Base-by-base conservation (phyloP, 92 coral and sea anemone species). In the Diadumene lineata region DNA sequence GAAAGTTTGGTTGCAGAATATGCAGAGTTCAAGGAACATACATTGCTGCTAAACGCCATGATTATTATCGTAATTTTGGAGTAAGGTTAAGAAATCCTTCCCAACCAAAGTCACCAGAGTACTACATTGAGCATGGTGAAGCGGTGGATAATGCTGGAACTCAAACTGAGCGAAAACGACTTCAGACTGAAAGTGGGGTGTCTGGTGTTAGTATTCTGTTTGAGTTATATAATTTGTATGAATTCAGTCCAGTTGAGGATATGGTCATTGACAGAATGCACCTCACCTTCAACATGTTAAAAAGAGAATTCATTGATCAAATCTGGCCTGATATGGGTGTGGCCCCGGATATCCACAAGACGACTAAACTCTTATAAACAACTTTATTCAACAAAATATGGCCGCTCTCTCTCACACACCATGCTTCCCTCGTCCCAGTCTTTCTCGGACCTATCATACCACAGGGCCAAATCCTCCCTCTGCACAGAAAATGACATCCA, bases 191-290 rank as follows among this genome's bases (percentile, higher is more conserved):
- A 34, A 84, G 79, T 67, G 92, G 89, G 10, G 93, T 80, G 34
- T 38, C 80, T 34, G 90, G 93, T 11, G 82, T 85, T 50, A 89
- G 90, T 76, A 68, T 73, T 30, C 77, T 85, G 43, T 88, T 75
- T 50, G 64, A 34, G 18, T 72, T 85, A 38, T 74, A 73, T 43
- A 60, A 76, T 48, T 60, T 89, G 71, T 89, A 85, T 66, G 60
- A 46, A 7, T 88, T 88, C 66, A 86, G 84, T 56, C 93, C 85
- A 56, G 74, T 88, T 1, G 24, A 62, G 25, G 93, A 80, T 50
- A 84, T 84, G 93, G 72, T 68, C 1, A 77, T 85, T 10, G 93
- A 88, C 51, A 50, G 89, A 24, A 84, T 88, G 93, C 89, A 88
- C 31, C 58, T 88, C 10, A 50, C 78, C 11, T 81, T 88, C 28